Conservation (phyloP, 2,888 invertebrate species). For the Neoitamus cyanurus region DNA sequence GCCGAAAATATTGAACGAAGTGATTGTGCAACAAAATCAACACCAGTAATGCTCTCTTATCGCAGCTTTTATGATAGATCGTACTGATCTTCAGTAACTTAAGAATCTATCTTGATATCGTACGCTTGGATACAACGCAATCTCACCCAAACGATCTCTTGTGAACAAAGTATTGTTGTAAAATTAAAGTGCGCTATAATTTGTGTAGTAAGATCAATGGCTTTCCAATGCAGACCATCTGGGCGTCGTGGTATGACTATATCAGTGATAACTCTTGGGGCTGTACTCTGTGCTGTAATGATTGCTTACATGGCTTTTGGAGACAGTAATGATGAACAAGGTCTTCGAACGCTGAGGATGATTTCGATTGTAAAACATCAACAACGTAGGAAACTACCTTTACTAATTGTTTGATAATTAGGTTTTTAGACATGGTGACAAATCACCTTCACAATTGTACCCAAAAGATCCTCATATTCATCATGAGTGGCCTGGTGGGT, state of each 20-base stretch:
- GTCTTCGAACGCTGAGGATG: constrained; percentile 62
- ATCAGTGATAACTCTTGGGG: constrained; percentile 62
- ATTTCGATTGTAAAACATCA: constrained; percentile 61
- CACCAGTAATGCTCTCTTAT: neutral
- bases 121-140: neutral
- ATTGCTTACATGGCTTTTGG: constrained; percentile 65
- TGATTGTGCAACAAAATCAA: neutral
- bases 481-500: constrained; percentile 84
- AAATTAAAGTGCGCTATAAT: neutral
- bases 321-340: constrained; percentile 63
- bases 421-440: constrained; percentile 66
- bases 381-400: neutral
- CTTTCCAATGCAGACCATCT: constrained; percentile 16
- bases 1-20: neutral
- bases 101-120: neutral
- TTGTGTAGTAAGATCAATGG: constrained; percentile 7
- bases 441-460: constrained; percentile 77
- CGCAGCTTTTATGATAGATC: neutral
- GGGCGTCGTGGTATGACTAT: constrained; percentile 61
- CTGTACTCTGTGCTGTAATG: constrained; percentile 61
- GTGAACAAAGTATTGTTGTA: neutral
- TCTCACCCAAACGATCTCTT: neutral
- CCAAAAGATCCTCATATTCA: constrained; percentile 83
- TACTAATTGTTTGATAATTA: constrained; percentile 51
- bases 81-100: neutral